These are phyloP conservation scores for Brachyistius frenatus DNA, from an alignment of 2,113 vertebrate species.

Conservation along the genomic window DNA sequence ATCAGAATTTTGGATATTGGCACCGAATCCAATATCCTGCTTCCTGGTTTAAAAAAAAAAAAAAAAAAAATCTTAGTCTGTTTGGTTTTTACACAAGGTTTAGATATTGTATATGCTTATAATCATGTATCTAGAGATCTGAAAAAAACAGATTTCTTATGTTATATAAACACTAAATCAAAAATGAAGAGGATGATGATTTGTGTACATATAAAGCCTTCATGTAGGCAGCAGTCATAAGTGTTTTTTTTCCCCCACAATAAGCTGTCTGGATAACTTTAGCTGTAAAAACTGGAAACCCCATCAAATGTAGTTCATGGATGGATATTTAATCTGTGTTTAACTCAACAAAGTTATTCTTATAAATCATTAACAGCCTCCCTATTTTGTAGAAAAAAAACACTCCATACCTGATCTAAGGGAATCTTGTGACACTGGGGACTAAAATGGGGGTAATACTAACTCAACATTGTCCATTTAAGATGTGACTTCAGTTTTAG, in stretches of 20 bases:
- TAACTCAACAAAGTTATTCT: background rate
- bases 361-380: background rate
- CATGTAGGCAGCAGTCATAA: background rate
- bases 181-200: no score
- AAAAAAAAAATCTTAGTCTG: background rate
- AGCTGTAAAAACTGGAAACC: background rate
- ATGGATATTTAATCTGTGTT: background rate
- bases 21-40: no score
- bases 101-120: background rate
- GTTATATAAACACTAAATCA: no score
- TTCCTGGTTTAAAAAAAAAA: no score
- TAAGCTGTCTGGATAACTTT: background rate
- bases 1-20: no score
- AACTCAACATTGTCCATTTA: no score
- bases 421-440: background rate
- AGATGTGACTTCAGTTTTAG: no score
- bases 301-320: background rate
- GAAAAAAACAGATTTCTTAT: no score
- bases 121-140: no score
- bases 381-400: background rate
- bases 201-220: no score
- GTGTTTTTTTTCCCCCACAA: background rate
- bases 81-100: background rate
- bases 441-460: no score
- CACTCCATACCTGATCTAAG: background rate